Conservation (phyloP, 2,113 vertebrate species). For the Psittacula cyanocephala region DNA sequence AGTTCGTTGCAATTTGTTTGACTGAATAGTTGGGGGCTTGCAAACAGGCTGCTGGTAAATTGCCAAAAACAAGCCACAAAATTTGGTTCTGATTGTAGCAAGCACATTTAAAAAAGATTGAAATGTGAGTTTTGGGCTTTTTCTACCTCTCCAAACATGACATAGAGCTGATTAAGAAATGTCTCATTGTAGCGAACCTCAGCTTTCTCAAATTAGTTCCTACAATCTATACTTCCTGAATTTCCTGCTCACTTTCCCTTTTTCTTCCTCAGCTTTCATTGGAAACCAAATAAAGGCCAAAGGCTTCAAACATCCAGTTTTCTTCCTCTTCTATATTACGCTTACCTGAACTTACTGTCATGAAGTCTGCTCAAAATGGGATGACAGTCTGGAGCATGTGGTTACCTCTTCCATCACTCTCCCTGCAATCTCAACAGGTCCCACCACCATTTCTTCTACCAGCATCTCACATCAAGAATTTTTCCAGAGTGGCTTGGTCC, state of each 20-base stretch:
- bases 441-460: not conserved
- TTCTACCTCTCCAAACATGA: not conserved
- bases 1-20: not conserved
- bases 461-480: not conserved
- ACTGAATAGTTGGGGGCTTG: not conserved
- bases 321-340: not conserved
- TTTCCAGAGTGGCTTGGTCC: not conserved
- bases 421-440: not conserved
- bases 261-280: not conserved
- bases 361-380: not conserved
- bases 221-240: not conserved
- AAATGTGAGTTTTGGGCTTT: not conserved
- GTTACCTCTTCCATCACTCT: not conserved
- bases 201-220: not conserved
- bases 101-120: not conserved
- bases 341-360: rapidly evolving
- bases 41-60: not conserved
- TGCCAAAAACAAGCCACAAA: not conserved
- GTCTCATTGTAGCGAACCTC: not conserved
- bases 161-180: not conserved
- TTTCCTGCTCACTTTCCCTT: not conserved
- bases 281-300: rapidly evolving
- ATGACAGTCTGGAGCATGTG: not conserved
- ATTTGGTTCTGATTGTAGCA: not conserved
- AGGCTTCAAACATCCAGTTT: not conserved